Base-by-base conservation (phyloP, 2,797 vertebrate genomes). In the Coregonus suidteri region DNA sequence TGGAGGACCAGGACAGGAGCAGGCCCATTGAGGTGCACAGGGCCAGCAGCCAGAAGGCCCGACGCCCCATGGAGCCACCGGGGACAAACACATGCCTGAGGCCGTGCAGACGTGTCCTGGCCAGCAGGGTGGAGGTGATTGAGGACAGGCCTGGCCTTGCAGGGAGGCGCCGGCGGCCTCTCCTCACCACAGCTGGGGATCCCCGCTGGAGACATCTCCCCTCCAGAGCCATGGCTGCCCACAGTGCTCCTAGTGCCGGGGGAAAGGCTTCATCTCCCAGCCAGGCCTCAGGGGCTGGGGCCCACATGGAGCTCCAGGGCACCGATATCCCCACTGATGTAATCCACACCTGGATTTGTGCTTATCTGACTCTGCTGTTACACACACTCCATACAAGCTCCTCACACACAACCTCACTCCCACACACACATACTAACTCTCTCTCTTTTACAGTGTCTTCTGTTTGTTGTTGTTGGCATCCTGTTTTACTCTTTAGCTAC, bases 1-100 rank as follows among this genome's bases (percentile, higher is more conserved):
- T 97, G 64, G 97, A 98, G 83, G 97, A 98, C 97, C 97, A 98
- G 74, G 98, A 96, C 84, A 98, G 85, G 81, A 99, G 95, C 88
- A 98, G 89, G 67, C 97, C 97, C 80, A 99, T 84, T 13, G 97
- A 96, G 51, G 96, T 95, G 90, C 97, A 98, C 82, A 98, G 92
- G 64, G 97, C 97, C 88, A 99, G 91, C 71, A 96, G 92, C 97
- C 97, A 99, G 80, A 99, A 95, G 69, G 95, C 96, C 75, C 97
- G 94, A 68, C 94, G 94, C 75, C 95, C 93, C 73, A 95, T 81
- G 0, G 96, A 95, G 67, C 94, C 93, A 1, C 94, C 91, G 1
- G 94, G 91, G 37, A 95, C 82, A 68, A 96, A 97, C 82, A 97
- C 94, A 78, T 97, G 95, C 90, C 95, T 94, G 87, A 98, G 91